phyloP scores from a whole-genome alignment of 1,140 invertebrate genomes.

The Aricia agestis region DNA sequence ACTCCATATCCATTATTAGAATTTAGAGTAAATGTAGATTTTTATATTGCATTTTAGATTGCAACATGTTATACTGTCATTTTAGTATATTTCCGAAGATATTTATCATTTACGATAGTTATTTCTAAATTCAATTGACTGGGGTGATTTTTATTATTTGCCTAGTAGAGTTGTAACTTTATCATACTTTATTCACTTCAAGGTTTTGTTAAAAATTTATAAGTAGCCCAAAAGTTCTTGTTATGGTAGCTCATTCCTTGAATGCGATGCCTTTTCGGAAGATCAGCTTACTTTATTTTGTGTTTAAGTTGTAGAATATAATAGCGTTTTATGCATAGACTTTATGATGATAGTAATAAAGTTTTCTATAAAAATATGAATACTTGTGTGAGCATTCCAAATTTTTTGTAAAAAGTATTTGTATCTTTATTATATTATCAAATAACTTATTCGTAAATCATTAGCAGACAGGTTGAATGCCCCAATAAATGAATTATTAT shows the following conservation, averaged over 20 bases:
- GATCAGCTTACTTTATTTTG: neutral
- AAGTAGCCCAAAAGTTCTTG: no score
- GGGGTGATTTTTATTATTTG: no score
- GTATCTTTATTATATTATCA: constrained; percentile 13
- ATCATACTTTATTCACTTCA: no score
- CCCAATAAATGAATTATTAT: no score
- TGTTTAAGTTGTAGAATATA: neutral
- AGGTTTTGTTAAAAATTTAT: no score
- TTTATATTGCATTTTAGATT: neutral
- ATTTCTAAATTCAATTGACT: no score
- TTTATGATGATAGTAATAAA: neutral
- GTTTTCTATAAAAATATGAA: neutral
- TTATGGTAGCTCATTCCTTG: no score
- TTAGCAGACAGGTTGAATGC: neutral
- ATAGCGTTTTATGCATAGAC: neutral
- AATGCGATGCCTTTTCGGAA: no score
- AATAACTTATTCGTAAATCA: neutral
- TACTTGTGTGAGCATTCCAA: constrained; percentile 14
- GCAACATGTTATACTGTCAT: neutral
- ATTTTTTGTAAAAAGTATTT: constrained; percentile 17
- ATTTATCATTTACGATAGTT: neutral
- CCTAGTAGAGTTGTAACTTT: no score
- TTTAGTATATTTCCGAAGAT: neutral
- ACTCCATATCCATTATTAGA: neutral
- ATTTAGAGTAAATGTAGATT: neutral